Conservation (phyloP, 2,888 invertebrate species). For the Xestia xanthographa region DNA sequence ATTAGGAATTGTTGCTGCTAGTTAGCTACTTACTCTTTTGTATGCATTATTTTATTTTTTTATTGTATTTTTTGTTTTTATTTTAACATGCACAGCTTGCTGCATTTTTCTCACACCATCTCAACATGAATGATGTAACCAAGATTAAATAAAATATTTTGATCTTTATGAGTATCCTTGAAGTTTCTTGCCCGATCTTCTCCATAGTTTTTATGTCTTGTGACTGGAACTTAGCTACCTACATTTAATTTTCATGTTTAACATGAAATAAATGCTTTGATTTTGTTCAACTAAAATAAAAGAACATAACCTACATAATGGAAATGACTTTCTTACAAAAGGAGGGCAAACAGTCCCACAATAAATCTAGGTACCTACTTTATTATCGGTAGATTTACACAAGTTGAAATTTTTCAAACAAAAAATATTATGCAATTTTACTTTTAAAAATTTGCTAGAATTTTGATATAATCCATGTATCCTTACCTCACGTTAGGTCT, state of each 20-base stretch:
- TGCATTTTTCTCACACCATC: too few relatives aligned
- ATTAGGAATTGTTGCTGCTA: neutral
- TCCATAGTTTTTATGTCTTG: too few relatives aligned
- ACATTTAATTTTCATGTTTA: too few relatives aligned
- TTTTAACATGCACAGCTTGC: too few relatives aligned
- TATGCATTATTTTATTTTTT: too few relatives aligned
- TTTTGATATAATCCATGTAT: neutral
- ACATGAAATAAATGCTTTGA: too few relatives aligned
- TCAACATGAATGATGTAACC: too few relatives aligned
- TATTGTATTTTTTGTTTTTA: too few relatives aligned
- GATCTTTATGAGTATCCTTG: too few relatives aligned
- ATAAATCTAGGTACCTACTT: neutral
- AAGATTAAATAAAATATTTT: too few relatives aligned
- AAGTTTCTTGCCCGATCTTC: too few relatives aligned
- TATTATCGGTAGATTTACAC: neutral
- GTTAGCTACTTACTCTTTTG: neutral
- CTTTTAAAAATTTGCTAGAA: neutral
- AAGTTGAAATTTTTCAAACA: neutral
- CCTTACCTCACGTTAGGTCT: conserved; percentile 3
- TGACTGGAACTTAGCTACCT: too few relatives aligned
- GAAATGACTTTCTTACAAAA: neutral
- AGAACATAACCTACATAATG: neutral
- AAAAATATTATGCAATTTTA: neutral
- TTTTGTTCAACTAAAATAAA: neutral
- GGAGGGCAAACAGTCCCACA: neutral